A percentile compares a stretch with the other conserved stretches of the same genome.
Evolutionary conservation across 2,888 invertebrate genomes (phyloP).

Genomic region (Syrista parreyssii): DNA sequence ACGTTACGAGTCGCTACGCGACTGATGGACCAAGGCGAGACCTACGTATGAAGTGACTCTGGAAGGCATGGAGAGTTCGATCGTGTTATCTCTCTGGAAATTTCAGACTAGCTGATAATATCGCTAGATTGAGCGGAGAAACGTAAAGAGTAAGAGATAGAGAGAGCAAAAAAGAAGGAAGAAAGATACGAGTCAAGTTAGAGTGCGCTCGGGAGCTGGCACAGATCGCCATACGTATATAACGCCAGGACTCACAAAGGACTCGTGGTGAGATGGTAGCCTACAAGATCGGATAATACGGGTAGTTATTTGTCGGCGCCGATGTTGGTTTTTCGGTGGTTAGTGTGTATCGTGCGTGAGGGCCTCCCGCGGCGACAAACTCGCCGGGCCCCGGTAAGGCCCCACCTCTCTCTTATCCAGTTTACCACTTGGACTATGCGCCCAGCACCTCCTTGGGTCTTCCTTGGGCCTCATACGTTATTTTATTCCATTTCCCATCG

Average conservation of each 20-base stretch:
- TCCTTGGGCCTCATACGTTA: not conserved
- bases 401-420: slow-evolving; percentile 25
- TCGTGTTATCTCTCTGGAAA: not conserved
- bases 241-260: slow-evolving; percentile 49
- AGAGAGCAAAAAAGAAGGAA: not conserved
- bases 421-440: slow-evolving; percentile 26
- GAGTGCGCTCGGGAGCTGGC: not conserved
- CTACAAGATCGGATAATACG: slow-evolving; percentile 64
- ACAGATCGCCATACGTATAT: not conserved
- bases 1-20: not conserved
- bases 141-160: not conserved
- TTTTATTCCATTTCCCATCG: not conserved
- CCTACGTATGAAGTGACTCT: not conserved
- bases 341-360: slow-evolving; percentile 51
- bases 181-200: not conserved
- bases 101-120: not conserved
- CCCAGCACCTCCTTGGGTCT: slow-evolving; percentile 19
- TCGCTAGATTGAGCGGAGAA: not conserved
- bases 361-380: slow-evolving; percentile 61
- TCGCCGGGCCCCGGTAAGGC: slow-evolving; percentile 47
- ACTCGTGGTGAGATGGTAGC: slow-evolving; percentile 63
- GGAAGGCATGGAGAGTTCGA: not conserved
- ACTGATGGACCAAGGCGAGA: not conserved
- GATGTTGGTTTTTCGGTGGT: slow-evolving; percentile 62
- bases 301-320: slow-evolving; percentile 66